Percentiles rank a stretch among this genome's conserved stretches.
phyloP scores from a whole-genome alignment of 2,113 vertebrate species.

The Rhombomys opimus region DNA sequence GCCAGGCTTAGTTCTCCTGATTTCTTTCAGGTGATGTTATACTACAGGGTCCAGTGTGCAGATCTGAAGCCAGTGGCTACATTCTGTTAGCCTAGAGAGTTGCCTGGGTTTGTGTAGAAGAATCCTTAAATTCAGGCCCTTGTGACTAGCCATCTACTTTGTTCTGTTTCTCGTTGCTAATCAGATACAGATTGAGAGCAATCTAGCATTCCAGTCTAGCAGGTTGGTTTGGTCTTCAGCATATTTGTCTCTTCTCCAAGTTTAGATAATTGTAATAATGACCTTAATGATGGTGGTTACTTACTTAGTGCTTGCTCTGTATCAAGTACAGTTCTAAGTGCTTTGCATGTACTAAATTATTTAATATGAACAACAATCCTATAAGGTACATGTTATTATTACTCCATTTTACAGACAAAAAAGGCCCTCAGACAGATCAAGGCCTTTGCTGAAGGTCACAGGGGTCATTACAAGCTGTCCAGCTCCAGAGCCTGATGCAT shows the following conservation, averaged over 20 bases:
- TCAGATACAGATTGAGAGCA: not conserved
- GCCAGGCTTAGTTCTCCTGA: not conserved
- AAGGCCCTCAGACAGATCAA: not conserved
- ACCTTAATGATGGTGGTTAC: not conserved
- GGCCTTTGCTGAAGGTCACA: not conserved
- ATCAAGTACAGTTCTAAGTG: conserved; percentile 50
- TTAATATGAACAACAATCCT: conserved; percentile 29
- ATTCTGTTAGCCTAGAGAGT: not conserved
- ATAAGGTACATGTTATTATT: conserved; percentile 15
- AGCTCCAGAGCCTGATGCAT: not conserved
- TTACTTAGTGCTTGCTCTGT: conserved; percentile 23
- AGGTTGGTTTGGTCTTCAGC: conserved; percentile 49
- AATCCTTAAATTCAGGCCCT: not conserved
- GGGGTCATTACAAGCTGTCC: not conserved
- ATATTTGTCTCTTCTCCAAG: conserved; percentile 52
- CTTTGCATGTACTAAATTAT: not conserved
- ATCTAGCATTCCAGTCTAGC: conserved; percentile 25
- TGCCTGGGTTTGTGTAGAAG: not conserved
- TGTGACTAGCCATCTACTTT: not conserved
- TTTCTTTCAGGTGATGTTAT: not conserved
- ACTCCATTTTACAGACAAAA: conserved; percentile 39
- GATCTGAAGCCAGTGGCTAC: not conserved
- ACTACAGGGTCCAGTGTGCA: not conserved
- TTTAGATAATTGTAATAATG: conserved; percentile 45
- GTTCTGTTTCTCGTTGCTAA: conserved; percentile 44